Base-by-base conservation (phyloP, 2,888 invertebrate genomes). In the Rotaria sp. region DNA sequence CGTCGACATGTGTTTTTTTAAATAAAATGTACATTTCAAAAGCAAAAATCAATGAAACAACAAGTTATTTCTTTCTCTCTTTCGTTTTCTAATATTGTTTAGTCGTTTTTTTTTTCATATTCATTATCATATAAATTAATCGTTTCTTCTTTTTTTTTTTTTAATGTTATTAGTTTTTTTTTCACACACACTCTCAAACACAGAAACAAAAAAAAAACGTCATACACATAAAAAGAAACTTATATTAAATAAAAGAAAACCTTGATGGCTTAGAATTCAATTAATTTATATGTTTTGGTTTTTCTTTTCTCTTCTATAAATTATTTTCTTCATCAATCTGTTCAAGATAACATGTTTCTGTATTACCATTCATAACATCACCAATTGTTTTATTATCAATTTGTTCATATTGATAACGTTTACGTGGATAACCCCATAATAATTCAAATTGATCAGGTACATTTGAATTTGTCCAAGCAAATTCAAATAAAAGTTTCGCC, bases 321-420 rank as follows among this genome's bases (percentile, higher is more conserved):
- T 52, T 80, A 80, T 80, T 45, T 26, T 41, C 41, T 26, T 80
- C 80, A 15, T 80, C 80, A 45, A 80, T 80, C 45, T 80, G 26
- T 80, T 80, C 80, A 45, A 80, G 80, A 80, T 80, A 80, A 80
- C 80, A 80, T 45, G 80, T 80, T 80, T 80, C 80, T 2, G 45
- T 80, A n/a, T 26, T 45, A 2, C 80, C 80, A 8, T 41, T 26
- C 45, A 80, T 80, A 13, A 80, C 45, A 45, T 80, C 80, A 26
- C 45, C 18, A 13, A 80, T 80, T 5, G 2, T 4, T 80, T 45
- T 8, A 45, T 80, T n/a, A 80, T 45, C n/a, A 3, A 80, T 80
- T 45, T 80, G 26, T 45, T 80, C 45, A 45, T 80, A 80, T 41
- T 80, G 80, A 80, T 80, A 80, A 5, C 80, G 41, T n/a, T 45